Percentiles rank a stretch among this genome's conserved stretches.
Evolutionary conservation across 2,113 vertebrate species (phyloP).

Genomic region (Ellobius talpinus): DNA sequence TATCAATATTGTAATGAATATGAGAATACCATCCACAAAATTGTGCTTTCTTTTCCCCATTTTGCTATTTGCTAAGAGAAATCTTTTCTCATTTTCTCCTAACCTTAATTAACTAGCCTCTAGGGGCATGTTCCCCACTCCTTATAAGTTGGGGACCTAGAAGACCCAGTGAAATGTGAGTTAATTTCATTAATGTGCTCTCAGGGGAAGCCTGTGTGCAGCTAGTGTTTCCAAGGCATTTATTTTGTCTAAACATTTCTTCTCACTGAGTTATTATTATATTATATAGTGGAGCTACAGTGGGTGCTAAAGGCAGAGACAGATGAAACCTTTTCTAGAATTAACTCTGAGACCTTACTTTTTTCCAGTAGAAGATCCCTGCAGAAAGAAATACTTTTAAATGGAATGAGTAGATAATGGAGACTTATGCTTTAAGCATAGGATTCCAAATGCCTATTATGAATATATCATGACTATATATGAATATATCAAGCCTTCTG

Average conservation of each 20-base stretch:
- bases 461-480: background rate
- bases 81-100: background rate
- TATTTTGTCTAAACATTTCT: constrained; percentile 62
- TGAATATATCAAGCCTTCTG: background rate
- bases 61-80: background rate
- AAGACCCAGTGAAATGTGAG: background rate
- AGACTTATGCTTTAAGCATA: background rate
- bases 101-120: background rate
- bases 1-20: constrained; percentile 4
- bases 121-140: background rate
- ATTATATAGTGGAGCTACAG: constrained; percentile 23
- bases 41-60: background rate
- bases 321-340: constrained; percentile 42
- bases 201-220: background rate
- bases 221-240: constrained; percentile 56
- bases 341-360: constrained; percentile 11
- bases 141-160: background rate
- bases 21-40: background rate
- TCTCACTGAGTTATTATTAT: constrained; percentile 30
- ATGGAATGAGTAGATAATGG: background rate
- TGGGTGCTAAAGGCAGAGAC: background rate
- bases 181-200: constrained; percentile 34
- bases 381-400: background rate
- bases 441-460: constrained; percentile 13
- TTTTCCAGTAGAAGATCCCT: background rate